Conservation (phyloP, 2,113 vertebrate species). For the Camelus bactrianus region DNA sequence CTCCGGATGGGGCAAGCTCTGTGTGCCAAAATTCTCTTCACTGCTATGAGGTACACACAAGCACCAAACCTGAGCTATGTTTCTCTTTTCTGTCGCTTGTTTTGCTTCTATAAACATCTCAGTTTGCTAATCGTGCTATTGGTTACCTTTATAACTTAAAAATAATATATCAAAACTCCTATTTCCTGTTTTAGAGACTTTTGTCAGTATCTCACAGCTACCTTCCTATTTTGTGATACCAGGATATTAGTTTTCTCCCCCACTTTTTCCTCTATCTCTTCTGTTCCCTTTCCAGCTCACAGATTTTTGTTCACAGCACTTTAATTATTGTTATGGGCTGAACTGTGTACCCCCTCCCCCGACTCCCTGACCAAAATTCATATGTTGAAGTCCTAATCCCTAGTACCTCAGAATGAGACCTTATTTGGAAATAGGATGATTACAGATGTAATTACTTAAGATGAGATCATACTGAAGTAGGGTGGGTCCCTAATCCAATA, state of each 20-base stretch:
- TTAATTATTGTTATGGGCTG: not conserved
- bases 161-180: not conserved
- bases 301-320: not conserved
- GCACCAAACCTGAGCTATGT: not conserved
- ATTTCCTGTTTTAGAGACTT: not conserved
- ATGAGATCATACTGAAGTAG: constrained; percentile 20
- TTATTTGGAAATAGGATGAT: not conserved
- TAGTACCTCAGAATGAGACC: not conserved
- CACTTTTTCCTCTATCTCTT: not conserved
- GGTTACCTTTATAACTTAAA: constrained; percentile 9
- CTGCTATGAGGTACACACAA: not conserved
- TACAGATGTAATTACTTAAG: constrained; percentile 11
- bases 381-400: not conserved
- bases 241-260: not conserved
- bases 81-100: not conserved
- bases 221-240: not conserved
- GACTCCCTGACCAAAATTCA: not conserved
- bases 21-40: not conserved
- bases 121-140: not conserved
- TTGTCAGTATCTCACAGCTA: not conserved
- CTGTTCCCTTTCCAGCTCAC: not conserved
- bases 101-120: not conserved
- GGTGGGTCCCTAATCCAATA: not conserved
- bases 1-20: not conserved
- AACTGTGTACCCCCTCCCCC: not conserved